Percentiles rank a stretch among this genome's conserved stretches.
These are phyloP conservation scores for Platycheirus rosarum DNA, from an alignment of 2,888 invertebrate species.

Conservation along the genomic window DNA sequence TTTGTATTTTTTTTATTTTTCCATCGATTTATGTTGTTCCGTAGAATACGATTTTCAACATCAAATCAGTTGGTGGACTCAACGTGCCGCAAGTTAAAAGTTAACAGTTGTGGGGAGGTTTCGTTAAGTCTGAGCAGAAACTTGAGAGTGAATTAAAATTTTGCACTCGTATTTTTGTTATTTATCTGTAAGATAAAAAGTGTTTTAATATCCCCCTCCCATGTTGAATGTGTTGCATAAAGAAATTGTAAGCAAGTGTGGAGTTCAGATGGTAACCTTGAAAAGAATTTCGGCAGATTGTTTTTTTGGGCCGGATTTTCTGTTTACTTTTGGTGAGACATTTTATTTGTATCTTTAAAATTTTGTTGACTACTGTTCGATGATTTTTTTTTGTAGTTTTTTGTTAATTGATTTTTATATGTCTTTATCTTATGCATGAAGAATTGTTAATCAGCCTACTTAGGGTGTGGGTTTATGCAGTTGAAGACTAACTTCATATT, in stretches of 20 bases:
- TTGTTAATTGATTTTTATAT: conserved; percentile 1
- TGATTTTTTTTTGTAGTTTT: conserved; percentile 1
- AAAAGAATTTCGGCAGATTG: conserved; percentile 59
- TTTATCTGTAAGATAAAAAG: conserved; percentile 32
- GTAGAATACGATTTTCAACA: conserved; percentile 41
- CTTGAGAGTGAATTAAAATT: conserved; percentile 63
- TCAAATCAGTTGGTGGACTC: conserved; percentile 18
- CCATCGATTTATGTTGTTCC: conserved; percentile 18
- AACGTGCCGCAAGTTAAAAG: conserved; percentile 21
- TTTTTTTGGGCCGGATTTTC: conserved; percentile 15
- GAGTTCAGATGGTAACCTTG: conserved; percentile 65
- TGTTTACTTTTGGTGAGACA: conserved; percentile 1
- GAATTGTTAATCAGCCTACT: conserved; percentile 46
- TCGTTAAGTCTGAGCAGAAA: conserved; percentile 54
- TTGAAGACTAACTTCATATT: conserved; percentile 9
- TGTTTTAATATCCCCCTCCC: neutral
- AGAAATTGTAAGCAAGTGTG: conserved; percentile 25
- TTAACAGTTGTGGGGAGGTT: conserved; percentile 34
- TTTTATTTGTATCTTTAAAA: too few species aligned
- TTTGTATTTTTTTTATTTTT: conserved; percentile 34
- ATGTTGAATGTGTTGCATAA: conserved; percentile 54
- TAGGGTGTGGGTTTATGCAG: conserved; percentile 15
- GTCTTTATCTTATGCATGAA: conserved; percentile 38
- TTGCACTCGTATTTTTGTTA: conserved; percentile 66
- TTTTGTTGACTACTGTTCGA: neutral